A percentile compares a stretch with the other conserved stretches of the same genome.
phyloP scores from a whole-genome alignment of 2,888 invertebrate genomes.

The Scrobipalpa atriplicella region DNA sequence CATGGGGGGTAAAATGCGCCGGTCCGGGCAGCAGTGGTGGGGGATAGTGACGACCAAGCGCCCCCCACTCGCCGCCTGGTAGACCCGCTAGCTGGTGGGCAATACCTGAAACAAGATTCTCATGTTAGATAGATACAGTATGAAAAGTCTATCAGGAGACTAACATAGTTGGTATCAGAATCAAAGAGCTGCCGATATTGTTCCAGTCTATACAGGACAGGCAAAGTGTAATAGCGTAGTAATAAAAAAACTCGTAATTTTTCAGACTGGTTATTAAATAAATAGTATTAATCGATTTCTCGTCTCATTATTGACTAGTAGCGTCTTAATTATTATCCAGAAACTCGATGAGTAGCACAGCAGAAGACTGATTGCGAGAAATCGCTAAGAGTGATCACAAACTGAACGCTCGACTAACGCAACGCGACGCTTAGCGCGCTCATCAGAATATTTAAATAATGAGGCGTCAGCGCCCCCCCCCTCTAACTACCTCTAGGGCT shows the following conservation, averaged over 20 bases:
- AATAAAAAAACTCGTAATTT: no score
- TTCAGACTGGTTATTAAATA: no score
- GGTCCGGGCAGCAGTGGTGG: slow-evolving; percentile 77
- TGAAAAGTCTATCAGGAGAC: not conserved
- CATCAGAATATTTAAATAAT: slow-evolving; percentile 79
- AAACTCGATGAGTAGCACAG: no score
- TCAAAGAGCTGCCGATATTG: not conserved
- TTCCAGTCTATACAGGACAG: no score
- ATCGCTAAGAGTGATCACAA: slow-evolving; percentile 25
- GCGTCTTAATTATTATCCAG: no score
- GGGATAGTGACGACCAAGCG: slow-evolving; percentile 84
- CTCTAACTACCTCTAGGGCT: slow-evolving; percentile 30
- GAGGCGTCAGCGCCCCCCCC: slow-evolving; percentile 40
- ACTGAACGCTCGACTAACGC: slow-evolving; percentile 22
- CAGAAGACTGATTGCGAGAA: not conserved
- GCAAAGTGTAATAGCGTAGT: no score
- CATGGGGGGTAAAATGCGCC: slow-evolving; percentile 83
- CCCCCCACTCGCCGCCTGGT: slow-evolving; percentile 85
- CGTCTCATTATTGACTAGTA: no score
- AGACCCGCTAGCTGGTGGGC: slow-evolving; percentile 89
- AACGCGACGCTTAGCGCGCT: slow-evolving; percentile 70
- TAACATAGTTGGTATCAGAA: not conserved
- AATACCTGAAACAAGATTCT: slow-evolving; percentile 78
- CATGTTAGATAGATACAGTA: no score
- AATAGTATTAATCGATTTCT: no score